Conservation (phyloP, 2,797 vertebrate genomes). For the Tiaroga cobitis region DNA sequence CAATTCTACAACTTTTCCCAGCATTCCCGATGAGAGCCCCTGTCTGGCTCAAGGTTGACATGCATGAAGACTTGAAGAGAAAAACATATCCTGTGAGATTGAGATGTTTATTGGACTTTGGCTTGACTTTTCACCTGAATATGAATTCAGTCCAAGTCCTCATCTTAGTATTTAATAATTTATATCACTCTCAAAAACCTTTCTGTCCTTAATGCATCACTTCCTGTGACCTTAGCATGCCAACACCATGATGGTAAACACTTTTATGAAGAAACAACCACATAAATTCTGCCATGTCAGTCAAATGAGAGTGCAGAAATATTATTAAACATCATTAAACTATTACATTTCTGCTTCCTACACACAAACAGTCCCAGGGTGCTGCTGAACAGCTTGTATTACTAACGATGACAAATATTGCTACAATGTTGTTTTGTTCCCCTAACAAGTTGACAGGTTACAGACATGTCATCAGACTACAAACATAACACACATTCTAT, state of each 20-base stretch:
- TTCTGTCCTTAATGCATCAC: constrained; percentile 49
- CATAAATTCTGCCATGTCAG: constrained; percentile 72
- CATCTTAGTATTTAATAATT: constrained; percentile 57
- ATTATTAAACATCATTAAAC: constrained; percentile 66
- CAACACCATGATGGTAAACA: constrained; percentile 41
- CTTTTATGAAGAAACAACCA: constrained; percentile 64
- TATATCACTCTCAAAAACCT: constrained; percentile 52
- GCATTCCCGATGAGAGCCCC: constrained; percentile 32
- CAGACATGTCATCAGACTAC: constrained; percentile 56
- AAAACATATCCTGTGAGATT: constrained; percentile 65
- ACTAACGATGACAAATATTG: constrained; percentile 39
- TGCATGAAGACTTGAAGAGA: constrained; percentile 64
- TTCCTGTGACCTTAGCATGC: constrained; percentile 57
- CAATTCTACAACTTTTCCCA: constrained; percentile 8
- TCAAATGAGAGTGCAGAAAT: constrained; percentile 69
- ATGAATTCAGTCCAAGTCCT: constrained; percentile 61
- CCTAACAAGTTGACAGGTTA: constrained; percentile 53
- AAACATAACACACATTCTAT: constrained; percentile 66
- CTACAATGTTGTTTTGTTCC: constrained; percentile 28
- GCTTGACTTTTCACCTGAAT: constrained; percentile 67
- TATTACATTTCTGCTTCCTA: constrained; percentile 67
- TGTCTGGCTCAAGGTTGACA: constrained; percentile 64
- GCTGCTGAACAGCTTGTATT: constrained; percentile 48
- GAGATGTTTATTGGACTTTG: constrained; percentile 69
- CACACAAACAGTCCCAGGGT: constrained; percentile 60